Base-by-base conservation (phyloP, 2,113 vertebrate species). In the Pelecanoides urinatrix region DNA sequence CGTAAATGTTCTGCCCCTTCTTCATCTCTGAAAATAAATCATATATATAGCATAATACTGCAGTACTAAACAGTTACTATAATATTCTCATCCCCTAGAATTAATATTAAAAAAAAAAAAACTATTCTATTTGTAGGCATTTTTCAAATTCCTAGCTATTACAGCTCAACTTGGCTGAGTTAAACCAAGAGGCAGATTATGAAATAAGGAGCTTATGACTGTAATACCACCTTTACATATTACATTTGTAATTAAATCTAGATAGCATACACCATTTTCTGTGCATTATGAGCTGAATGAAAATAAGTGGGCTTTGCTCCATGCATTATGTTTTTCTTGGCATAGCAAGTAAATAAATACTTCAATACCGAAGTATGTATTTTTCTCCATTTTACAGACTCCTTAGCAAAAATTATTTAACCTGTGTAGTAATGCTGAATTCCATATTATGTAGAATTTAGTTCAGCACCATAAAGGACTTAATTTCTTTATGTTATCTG, bases 1-100 rank as follows among this genome's bases (percentile, higher is more conserved):
- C 82, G 97, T 68, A 99, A 96, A 82, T 98, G 98, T 29, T 99
- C 98, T 66, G 94, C 91, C 76, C 99, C 98, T 97, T 99, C 99
- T 94, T 99, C 98, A 17, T 99, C 98, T 90, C 99, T 99, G 96
- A 81, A 97, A 96, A 94, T 17, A 86, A 83, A 77, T 42, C 87
- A 89, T 27, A 95, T 91, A 65, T 9, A 74, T 42, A 88, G 38
- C 62, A 66, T 22, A 77, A 86, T 53, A 85, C 30, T 61, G 61
- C 58, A 87, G 34, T n/a, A 56, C 32, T 76, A n/a, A 86, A 92
- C n/a, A 75, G 53, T 36, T 79, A 83, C 17, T 58, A 23, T n/a
- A 76, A 77, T 75, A 20, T 81, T 93, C 75, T 76, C 79, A 16
- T 30, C 11, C 44, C 11, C 11, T 42, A 53, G 50, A 89, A 79